Evolutionary conservation across 2,888 invertebrate genomes (phyloP).

Genomic region (Platycheirus albimanus): DNA sequence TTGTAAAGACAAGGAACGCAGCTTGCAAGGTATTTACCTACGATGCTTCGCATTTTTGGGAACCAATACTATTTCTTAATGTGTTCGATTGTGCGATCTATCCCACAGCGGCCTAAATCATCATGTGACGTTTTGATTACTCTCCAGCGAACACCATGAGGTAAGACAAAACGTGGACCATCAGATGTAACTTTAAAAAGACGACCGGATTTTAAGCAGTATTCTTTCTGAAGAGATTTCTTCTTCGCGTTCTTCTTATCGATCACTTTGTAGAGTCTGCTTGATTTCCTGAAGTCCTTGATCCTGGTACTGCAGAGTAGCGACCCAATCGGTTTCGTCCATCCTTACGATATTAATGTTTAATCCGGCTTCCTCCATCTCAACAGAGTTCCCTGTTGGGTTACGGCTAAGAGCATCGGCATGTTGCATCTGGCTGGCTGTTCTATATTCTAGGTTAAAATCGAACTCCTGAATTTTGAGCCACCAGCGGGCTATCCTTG

Average conservation of each 20-base stretch:
- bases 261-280: background rate
- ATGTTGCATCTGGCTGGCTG: constrained; percentile 48
- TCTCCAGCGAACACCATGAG: too few species aligned
- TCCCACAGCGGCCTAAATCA: too few species aligned
- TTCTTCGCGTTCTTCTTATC: background rate
- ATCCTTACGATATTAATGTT: constrained; percentile 10
- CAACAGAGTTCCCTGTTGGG: constrained; percentile 17
- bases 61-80: too few species aligned
- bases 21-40: constrained; percentile 51
- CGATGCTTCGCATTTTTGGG: too few species aligned
- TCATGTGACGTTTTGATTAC: too few species aligned
- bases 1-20: constrained; percentile 65
- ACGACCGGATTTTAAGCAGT: too few species aligned
- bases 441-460: constrained; percentile 55
- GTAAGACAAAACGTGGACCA: too few species aligned
- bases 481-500: constrained; percentile 10
- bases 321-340: constrained; percentile 29
- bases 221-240: too few species aligned
- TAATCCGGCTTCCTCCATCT: constrained; percentile 23
- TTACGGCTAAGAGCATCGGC: constrained; percentile 46
- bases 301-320: background rate
- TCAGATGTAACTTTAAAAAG: too few species aligned
- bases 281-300: background rate
- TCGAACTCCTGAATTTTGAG: too few species aligned
- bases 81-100: too few species aligned